Base-by-base conservation (phyloP, 2,113 vertebrate genomes). In the Ceuthmochares aereus region DNA sequence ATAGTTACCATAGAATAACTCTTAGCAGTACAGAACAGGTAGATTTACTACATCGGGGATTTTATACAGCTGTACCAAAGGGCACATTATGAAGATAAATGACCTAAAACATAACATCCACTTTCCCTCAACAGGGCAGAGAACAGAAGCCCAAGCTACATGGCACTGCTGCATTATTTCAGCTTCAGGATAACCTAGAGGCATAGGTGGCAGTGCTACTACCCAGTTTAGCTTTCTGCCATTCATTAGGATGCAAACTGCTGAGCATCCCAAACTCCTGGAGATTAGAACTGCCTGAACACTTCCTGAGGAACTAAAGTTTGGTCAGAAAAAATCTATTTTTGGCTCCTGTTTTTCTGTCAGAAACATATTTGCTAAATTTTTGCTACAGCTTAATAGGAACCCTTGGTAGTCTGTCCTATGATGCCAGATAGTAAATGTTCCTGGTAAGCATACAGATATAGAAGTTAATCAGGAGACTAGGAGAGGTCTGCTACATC, bases 151-250 rank as follows among this genome's bases (percentile, higher is more conserved):
- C 20, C 47, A 49, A 49, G 47, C 21, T 23, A 11, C 47, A 49
- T 23, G 10, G 47, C 47, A 49, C 47, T 23, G 10, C 21, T 49
- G 47, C 47, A 49, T 10, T 22, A 22, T 21, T 49, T 49, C 22
- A 22, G 45, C 45, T 47, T 4, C 22, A 49, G 21, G 21, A 49
- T 49, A 23, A 12, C 47, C 52, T 54, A 29, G 9, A 63, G 47
- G 25, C 30, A 49, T 40, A n/a, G 1, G 1, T 16, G 8, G 7
- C 26, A 59, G 25, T 0, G 6, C 20, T 20, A 51, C 22, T 19
- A 22, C 6, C 34, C 37, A 6, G 7, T 30, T 51, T 14, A 18
- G 10, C 12, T 67, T 73, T 49, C 66, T 23, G 25, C 8, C 37
- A 7, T 63, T 70, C 26, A 40, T 27, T 47, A 62, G 30, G 11